Conservation (phyloP, 2,888 invertebrate species). For the Plutella xylostella region DNA sequence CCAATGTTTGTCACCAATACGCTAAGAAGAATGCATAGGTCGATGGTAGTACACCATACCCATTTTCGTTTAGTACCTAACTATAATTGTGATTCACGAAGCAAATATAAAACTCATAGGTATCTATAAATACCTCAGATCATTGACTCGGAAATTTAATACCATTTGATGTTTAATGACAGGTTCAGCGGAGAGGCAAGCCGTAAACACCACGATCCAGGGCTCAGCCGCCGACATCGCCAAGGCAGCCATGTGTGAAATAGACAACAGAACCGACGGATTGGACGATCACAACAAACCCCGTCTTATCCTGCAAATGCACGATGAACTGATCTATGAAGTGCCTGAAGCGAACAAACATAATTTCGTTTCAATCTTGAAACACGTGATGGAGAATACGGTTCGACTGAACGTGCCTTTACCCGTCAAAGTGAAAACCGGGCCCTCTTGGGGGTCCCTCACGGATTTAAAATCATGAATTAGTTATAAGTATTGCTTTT, state of each 20-base stretch:
- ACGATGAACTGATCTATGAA: constrained; percentile 97
- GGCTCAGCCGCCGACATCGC: constrained; percentile 97
- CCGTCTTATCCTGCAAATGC: constrained; percentile 88
- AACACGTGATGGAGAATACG: constrained; percentile 84
- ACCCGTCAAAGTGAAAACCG: constrained; percentile 88
- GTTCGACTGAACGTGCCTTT: constrained; percentile 81
- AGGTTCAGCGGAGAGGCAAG: constrained; percentile 94
- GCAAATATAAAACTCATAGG: too few species aligned
- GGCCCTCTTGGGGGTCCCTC: constrained; percentile 81
- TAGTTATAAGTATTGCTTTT: not conserved
- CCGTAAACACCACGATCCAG: constrained; percentile 95
- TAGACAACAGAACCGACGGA: constrained; percentile 71
- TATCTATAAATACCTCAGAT: too few species aligned
- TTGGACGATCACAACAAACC: constrained; percentile 54
- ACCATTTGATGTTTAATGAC: too few species aligned
- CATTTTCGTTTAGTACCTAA: too few species aligned
- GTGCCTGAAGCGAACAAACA: constrained; percentile 71
- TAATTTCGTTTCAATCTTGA: constrained; percentile 73
- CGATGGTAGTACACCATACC: too few species aligned
- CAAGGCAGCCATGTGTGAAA: constrained; percentile 88
- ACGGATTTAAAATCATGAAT: constrained; percentile 28
- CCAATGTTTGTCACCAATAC: too few species aligned
- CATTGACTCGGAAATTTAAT: too few species aligned
- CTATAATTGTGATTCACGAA: too few species aligned
- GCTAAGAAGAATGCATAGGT: too few species aligned